Evolutionary conservation across 1,140 invertebrate species (phyloP).

Genomic region (Onthophagus taurus): DNA sequence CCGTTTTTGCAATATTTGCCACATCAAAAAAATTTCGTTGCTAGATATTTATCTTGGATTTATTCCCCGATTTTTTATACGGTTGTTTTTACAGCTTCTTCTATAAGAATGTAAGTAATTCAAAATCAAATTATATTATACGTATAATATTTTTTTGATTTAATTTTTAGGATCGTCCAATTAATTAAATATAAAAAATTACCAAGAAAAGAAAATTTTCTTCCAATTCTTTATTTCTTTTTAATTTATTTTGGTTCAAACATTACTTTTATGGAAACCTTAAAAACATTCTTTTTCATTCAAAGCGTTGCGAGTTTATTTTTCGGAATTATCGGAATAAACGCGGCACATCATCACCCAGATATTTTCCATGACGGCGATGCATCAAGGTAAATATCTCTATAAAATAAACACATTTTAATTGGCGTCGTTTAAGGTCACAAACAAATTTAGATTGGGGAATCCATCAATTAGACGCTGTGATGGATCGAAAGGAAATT

Average conservation of each 20-base stretch:
- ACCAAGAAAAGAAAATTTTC: neutral
- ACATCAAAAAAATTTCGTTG: conserved; percentile 37
- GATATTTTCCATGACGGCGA: conserved; percentile 79
- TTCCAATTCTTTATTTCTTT: neutral
- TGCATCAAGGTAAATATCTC: conserved; percentile 41
- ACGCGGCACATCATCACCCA: conserved; percentile 75
- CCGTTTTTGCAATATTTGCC: conserved; percentile 63
- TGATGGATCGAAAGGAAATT: conserved; percentile 61
- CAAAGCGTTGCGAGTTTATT: conserved; percentile 45
- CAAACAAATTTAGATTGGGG: conserved; percentile 58
- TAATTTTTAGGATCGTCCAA: conserved; percentile 4
- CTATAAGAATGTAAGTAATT: conserved; percentile 40
- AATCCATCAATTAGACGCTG: conserved; percentile 63
- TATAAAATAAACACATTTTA: neutral
- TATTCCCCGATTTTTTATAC: conserved; percentile 44
- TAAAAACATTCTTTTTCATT: neutral
- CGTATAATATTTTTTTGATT: neutral
- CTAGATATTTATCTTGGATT: conserved; percentile 39
- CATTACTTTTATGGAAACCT: neutral
- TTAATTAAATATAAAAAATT: neutral
- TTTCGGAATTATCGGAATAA: conserved; percentile 58
- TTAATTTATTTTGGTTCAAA: neutral
- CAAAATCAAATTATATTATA: neutral
- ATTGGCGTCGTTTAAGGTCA: conserved; percentile 14
- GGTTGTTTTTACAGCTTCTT: conserved; percentile 36